phyloP scores from a whole-genome alignment of 2,797 vertebrate species.

The Enoplosus armatus region DNA sequence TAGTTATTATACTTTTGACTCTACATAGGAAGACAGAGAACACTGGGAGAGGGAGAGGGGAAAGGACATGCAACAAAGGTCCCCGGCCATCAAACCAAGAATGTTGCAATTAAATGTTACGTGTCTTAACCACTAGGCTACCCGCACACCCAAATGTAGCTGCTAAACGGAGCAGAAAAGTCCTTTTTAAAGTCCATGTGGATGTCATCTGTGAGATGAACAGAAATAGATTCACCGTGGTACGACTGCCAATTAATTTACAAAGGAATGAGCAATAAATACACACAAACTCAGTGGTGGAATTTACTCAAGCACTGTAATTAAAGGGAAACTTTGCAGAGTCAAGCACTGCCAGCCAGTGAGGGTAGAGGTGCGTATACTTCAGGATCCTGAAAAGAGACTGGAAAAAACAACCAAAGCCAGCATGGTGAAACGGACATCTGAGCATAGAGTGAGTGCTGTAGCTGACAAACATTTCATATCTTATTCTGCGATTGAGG shows the following conservation, averaged over 20 bases:
- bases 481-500: neutral
- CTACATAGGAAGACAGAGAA: neutral
- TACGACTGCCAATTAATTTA: conserved; percentile 29
- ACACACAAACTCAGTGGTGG: neutral
- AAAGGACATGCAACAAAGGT: conserved; percentile 27
- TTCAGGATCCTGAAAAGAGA: no score
- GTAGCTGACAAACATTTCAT: conserved; percentile 12
- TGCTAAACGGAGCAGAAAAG: conserved; percentile 62
- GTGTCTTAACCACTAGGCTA: conserved; percentile 18
- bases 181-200: conserved; percentile 41
- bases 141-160: conserved; percentile 19
- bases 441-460: no score
- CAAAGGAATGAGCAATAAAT: conserved; percentile 18
- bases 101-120: conserved; percentile 13
- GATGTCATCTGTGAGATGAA: conserved; percentile 35
- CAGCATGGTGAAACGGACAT: no score
- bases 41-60: neutral
- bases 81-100: conserved; percentile 20
- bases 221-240: conserved; percentile 27
- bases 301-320: neutral
- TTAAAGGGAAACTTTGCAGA: no score
- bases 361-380: no score
- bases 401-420: no score
- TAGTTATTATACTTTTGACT: conserved; percentile 3
- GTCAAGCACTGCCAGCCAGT: no score